Conservation (phyloP, 2,797 vertebrate genomes). For the Microctenopoma steveboyesi region DNA sequence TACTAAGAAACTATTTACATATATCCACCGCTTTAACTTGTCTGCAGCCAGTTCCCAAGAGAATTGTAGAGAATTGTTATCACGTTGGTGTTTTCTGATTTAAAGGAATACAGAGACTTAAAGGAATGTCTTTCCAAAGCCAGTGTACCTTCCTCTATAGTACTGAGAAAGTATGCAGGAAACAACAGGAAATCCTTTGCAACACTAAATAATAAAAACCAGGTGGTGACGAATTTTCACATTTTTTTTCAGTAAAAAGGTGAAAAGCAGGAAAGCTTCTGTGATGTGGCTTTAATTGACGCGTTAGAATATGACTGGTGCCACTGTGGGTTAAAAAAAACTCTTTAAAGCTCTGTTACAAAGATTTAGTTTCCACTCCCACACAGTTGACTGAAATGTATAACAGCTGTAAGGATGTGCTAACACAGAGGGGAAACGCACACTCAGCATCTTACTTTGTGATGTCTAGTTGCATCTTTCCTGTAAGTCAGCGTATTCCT, state of each 20-base stretch:
- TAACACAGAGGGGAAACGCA: background rate
- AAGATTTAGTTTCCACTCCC: background rate
- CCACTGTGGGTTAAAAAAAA: background rate
- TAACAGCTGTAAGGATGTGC: background rate
- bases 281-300: slow-evolving; percentile 11
- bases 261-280: slow-evolving; percentile 8
- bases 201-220: background rate
- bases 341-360: background rate
- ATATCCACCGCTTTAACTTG: slow-evolving; percentile 48
- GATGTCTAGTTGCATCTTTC: background rate
- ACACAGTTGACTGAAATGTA: no score
- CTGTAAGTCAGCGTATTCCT: slow-evolving; percentile 57
- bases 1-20: slow-evolving; percentile 21
- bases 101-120: slow-evolving; percentile 56
- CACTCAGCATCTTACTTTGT: background rate
- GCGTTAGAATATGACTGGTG: background rate
- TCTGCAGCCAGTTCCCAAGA: slow-evolving; percentile 23
- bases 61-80: slow-evolving; percentile 1
- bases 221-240: background rate
- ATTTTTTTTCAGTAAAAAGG: background rate
- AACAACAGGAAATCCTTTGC: background rate
- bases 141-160: no score
- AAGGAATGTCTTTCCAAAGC: slow-evolving; percentile 18
- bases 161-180: no score
- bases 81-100: slow-evolving; percentile 18